Evolutionary conservation across 2,113 vertebrate species (phyloP).

Genomic region (Trichomycterus rosablanca): DNA sequence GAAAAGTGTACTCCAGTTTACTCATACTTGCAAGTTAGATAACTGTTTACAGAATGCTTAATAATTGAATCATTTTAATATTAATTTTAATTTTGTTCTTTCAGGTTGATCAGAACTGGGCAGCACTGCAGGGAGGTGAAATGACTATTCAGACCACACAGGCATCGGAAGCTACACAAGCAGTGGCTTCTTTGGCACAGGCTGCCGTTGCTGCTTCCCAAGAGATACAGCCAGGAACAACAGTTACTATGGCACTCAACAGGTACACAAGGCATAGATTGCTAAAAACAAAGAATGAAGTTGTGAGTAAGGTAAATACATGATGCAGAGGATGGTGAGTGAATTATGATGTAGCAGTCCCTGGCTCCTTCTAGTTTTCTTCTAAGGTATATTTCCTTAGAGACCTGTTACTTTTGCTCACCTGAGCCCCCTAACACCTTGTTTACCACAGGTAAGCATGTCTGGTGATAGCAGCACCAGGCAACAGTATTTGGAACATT

Average conservation of each 20-base stretch:
- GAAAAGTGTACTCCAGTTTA: background rate
- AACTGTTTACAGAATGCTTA: background rate
- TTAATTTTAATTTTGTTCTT: background rate
- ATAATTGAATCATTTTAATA: background rate
- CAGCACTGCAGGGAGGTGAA: conserved; percentile 88
- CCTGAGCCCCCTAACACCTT: conserved; percentile 55
- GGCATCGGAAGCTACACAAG: conserved; percentile 93
- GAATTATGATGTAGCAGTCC: conserved; percentile 20
- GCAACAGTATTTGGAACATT: conserved; percentile 52
- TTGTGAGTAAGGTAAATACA: conserved; percentile 13
- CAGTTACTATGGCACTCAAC: conserved; percentile 98
- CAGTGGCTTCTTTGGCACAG: conserved; percentile 91
- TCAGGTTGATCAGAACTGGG: conserved; percentile 83
- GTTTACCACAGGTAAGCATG: conserved; percentile 56
- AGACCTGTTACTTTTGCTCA: conserved; percentile 68
- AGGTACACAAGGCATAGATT: conserved; percentile 68
- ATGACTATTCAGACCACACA: conserved; percentile 99
- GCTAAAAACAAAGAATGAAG: conserved; percentile 1
- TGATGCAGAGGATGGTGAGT: background rate
- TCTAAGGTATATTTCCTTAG: conserved; percentile 53
- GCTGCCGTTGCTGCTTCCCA: conserved; percentile 92
- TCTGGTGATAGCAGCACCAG: conserved; percentile 28
- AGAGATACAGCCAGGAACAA: conserved; percentile 89
- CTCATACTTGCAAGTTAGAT: background rate
- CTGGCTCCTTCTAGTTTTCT: conserved; percentile 42